Evolutionary conservation across 2,888 invertebrate species (phyloP), one percentile per base, ranked within the genome.

Genomic region (Lasioglossum zephyrum): DNA sequence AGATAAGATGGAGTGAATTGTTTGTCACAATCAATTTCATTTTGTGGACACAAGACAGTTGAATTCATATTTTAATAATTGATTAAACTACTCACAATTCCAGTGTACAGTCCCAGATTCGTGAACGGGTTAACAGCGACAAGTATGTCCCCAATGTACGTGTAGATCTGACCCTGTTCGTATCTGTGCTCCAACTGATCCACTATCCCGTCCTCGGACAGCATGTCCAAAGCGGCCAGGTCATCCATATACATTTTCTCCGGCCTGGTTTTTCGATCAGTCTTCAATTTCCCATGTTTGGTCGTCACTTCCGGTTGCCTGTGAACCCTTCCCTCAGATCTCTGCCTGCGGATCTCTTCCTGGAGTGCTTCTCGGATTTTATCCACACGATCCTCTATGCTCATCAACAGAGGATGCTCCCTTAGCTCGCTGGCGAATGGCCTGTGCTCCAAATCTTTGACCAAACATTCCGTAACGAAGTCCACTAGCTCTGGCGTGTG

Each of bases 121-220:
- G 96, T 96, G 95, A 97, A 98, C 31, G 98, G 98, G 95, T 98
- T 98, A 13, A 98, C 97, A 41, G 98, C 97, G 49, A 98, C 96
- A 77, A 98, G 95, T 92, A 98, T 98, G 94, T 98, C 98, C 63
- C 98, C 98, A 88, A 98, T 97, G 92, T 97, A 98, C 0, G 98
- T 98, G 93, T 98, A 98, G 90, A 98, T 97, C 93, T 97, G 97
- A 88, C 96, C 96, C 90, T 97, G 96, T 79, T 96, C 96, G 93
- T 97, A 98, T 93, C 98, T 96, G 90, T 96, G 96, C 88, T 96
- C 96, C 73, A 98, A 94, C 93, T 97, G 97, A 86, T 97, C 97
- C 6, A 97, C 97, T 70, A 98, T 97, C 1, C 96, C 96, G 18
- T 96, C 96, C 93, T 97, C 97, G 41, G 97, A 96, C n/a, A 97